Evolutionary conservation across 1,140 invertebrate genomes (phyloP), one percentile per base, ranked within the genome.

Genomic region (Penaeus indicus): DNA sequence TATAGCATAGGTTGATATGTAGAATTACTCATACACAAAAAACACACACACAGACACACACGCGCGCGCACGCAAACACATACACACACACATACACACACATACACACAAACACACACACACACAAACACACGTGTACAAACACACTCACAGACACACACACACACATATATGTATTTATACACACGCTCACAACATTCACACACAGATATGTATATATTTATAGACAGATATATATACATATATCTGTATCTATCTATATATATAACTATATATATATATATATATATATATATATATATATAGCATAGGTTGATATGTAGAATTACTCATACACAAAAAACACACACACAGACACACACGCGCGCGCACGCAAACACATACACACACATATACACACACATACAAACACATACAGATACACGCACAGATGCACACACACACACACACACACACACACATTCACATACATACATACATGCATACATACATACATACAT

Each of bases 351-450:
- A 80, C n/a, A 54, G 0, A 54, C n/a, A 60, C 5, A 47, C n/a
- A 80, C n/a, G 21, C 42, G 47, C 54, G 61, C 38, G 0, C 0
- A 10, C 22, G n/a, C 42, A 61, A n/a, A 81, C 3, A 21, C 22
- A 18, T 27, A 75, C 42, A 75, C n/a, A 72, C 22, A 54, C 22
- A 78, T n/a, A 85, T 16, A 77, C n/a, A 85, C 54, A 75, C 32
- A 32, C 77, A 75, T 47, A 72, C 8, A 72, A 11, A 85, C 42
- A 77, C 21, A 32, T 18, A 79, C 25, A 85, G 18, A 85, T 27
- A 85, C 32, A 85, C 60, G 79, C 19, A 61, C 18, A 61, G 22
- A 78, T 22, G 63, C 32, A 78, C 32, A 85, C 19, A 85, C 61
- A 85, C 32, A 77, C 38, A 78, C 69, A 62, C 18, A 60, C 27